Evolutionary conservation across 37 sponge, comb jelly and placozoan genomes (phyloP).

Genomic region (Geodia barretti): DNA sequence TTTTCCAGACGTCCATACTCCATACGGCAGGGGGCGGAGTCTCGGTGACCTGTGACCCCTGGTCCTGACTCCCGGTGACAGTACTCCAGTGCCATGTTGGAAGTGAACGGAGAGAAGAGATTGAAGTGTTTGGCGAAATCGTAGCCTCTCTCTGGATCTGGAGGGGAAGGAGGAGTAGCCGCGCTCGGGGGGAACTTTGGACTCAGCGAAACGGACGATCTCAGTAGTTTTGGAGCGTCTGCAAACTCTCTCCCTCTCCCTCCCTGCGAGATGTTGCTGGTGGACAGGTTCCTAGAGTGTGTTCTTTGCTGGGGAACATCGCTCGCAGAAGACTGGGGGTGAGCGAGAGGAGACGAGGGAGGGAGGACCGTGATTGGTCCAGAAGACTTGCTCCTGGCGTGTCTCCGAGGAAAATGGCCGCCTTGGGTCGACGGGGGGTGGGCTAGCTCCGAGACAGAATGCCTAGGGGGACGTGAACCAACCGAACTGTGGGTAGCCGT

Average conservation of each 20-base stretch:
- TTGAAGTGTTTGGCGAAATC: conserved; percentile 70
- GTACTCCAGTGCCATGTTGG: conserved; percentile 68
- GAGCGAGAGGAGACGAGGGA: too few relatives aligned
- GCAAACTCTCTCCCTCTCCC: too few relatives aligned
- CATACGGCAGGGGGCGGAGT: conserved; percentile 60
- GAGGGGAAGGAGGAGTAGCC: neutral
- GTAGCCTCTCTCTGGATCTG: conserved; percentile 40
- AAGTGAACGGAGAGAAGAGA: conserved; percentile 74
- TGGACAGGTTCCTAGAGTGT: neutral
- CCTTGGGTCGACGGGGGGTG: neutral
- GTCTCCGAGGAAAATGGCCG: neutral
- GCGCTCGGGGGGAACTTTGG: neutral
- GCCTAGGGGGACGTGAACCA: neutral
- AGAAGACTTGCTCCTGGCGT: neutral
- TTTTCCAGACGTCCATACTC: conserved; percentile 69
- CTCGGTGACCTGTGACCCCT: too few relatives aligned
- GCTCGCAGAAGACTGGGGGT: too few relatives aligned
- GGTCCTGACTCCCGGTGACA: neutral
- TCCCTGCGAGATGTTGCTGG: too few relatives aligned
- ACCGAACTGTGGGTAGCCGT: neutral
- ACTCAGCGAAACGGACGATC: neutral
- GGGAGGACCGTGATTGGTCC: neutral
- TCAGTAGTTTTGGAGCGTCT: neutral
- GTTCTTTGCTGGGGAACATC: neutral
- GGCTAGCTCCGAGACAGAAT: neutral